Evolutionary conservation across 2,888 invertebrate species (phyloP).

Genomic region (Brachynemurus nebulosus): DNA sequence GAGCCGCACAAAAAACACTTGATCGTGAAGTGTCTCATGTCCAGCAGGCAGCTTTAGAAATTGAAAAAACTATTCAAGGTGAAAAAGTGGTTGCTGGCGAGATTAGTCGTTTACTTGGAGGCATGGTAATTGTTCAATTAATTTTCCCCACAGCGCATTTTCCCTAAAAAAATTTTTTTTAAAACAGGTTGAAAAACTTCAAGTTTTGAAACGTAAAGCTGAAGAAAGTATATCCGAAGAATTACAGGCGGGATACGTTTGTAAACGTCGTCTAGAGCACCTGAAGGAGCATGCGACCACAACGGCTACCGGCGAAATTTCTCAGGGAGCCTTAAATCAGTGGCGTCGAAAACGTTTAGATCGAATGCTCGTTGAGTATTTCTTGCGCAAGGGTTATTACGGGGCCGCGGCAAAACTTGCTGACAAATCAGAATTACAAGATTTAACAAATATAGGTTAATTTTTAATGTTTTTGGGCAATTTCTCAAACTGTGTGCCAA

Average conservation of each 20-base stretch:
- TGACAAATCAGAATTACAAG: constrained; percentile 61
- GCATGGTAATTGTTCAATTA: constrained; percentile 43
- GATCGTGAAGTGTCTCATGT: constrained; percentile 89
- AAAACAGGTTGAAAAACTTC: constrained; percentile 60
- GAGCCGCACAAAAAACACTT: constrained; percentile 84
- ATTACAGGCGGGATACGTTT: constrained; percentile 75
- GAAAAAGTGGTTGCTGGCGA: constrained; percentile 47
- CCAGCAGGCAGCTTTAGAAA: constrained; percentile 59
- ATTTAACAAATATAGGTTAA: constrained; percentile 83
- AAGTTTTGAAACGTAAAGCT: constrained; percentile 84
- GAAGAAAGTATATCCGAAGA: constrained; percentile 90
- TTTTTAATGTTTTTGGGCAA: neutral
- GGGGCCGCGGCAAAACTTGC: constrained; percentile 83
- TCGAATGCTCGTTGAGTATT: constrained; percentile 93
- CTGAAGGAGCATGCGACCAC: constrained; percentile 59
- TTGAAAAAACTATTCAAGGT: constrained; percentile 59
- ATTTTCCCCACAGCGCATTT: no score
- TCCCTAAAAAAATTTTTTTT: neutral
- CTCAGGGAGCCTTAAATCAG: constrained; percentile 47
- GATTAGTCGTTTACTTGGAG: constrained; percentile 68
- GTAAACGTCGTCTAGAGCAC: constrained; percentile 86
- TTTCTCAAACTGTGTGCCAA: neutral
- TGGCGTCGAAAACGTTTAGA: constrained; percentile 83
- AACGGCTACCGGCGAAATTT: constrained; percentile 27
- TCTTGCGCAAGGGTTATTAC: constrained; percentile 89